Conservation (phyloP, 2,113 vertebrate species). For the Carassius gibelio region DNA sequence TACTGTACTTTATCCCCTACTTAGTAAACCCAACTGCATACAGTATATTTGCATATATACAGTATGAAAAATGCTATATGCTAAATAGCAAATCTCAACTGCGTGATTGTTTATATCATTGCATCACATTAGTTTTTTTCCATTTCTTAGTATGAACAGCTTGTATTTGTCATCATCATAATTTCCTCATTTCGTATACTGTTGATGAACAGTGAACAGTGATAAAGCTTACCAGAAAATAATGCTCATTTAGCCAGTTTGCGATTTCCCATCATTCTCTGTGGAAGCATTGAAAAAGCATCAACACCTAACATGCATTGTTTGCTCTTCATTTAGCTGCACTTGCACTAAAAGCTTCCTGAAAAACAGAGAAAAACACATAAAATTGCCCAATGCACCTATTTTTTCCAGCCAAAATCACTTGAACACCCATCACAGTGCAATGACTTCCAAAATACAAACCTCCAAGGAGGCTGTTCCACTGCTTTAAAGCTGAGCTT, state of each 20-base stretch:
- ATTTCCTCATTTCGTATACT: background rate
- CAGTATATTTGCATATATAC: background rate
- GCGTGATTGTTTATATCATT: background rate
- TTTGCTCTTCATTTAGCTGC: background rate
- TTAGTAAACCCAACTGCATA: background rate
- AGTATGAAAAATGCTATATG: background rate
- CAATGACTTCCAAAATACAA: background rate
- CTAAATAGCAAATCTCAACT: background rate
- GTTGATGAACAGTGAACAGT: background rate
- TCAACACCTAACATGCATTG: background rate
- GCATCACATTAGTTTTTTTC: background rate
- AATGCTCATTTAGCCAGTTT: background rate
- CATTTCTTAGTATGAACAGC: too few species aligned
- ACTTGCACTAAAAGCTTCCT: background rate
- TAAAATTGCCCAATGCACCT: background rate
- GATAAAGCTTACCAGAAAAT: background rate
- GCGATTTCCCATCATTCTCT: background rate
- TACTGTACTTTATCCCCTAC: too few species aligned
- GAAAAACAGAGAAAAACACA: background rate
- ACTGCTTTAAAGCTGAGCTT: background rate
- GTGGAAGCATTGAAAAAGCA: background rate
- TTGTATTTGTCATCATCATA: background rate
- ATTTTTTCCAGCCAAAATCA: constrained; percentile 4
- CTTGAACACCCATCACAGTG: background rate
- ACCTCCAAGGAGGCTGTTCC: background rate